A percentile compares a stretch with the other conserved stretches of the same genome.
Evolutionary conservation across 2,113 vertebrate genomes (phyloP).

Genomic region (Poecilia latipinna): DNA sequence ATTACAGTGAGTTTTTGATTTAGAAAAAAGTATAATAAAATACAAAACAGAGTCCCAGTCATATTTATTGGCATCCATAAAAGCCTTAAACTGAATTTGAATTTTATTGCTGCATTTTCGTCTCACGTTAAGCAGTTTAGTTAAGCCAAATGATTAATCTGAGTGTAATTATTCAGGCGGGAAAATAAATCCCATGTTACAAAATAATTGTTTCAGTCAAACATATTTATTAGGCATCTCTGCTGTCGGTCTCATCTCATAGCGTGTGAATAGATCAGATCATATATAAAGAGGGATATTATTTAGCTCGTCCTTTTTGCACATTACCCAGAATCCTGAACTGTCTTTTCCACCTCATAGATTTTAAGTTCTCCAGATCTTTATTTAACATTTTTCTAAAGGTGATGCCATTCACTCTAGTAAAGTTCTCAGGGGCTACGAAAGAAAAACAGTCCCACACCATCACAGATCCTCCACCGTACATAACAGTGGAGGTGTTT

Average conservation of each 20-base stretch:
- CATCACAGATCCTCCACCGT: background rate
- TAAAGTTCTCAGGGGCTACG: background rate
- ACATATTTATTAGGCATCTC: background rate
- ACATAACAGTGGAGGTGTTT: background rate
- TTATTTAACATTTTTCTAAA: background rate
- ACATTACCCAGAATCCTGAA: background rate
- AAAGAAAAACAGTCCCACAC: background rate
- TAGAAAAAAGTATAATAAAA: background rate
- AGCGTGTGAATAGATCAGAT: background rate
- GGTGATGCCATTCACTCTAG: background rate
- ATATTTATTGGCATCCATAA: background rate
- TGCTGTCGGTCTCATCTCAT: too few relatives aligned
- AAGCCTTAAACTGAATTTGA: background rate
- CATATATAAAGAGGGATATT: background rate
- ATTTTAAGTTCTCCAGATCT: background rate
- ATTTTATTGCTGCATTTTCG: background rate
- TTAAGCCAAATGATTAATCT: too few relatives aligned
- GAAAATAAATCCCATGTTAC: background rate
- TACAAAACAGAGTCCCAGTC: background rate
- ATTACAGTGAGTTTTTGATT: background rate
- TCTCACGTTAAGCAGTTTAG: background rate
- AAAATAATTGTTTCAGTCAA: background rate
- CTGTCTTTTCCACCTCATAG: background rate
- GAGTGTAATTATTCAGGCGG: background rate
- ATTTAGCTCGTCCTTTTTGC: background rate